Conservation (phyloP, 2,888 invertebrate genomes). For the Ethmia dodecea region DNA sequence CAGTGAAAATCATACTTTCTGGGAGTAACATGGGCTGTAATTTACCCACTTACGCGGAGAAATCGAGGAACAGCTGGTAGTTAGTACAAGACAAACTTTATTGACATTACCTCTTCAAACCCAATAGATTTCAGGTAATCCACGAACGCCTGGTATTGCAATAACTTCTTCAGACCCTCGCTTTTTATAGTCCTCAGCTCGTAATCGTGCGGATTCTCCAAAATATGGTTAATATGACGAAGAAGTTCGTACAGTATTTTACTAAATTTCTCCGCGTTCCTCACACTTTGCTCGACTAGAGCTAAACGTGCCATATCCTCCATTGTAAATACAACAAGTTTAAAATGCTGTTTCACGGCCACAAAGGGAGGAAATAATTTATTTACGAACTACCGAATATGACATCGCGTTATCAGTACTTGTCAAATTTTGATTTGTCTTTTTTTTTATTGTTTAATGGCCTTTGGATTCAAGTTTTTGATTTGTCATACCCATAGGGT, state of each 20-base stretch:
- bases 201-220: constrained; percentile 58
- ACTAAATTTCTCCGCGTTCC: constrained; percentile 42
- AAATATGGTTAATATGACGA: constrained; percentile 43
- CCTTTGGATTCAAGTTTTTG: too few species aligned
- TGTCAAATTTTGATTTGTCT: constrained; percentile 65
- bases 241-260: constrained; percentile 52
- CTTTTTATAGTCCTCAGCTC: constrained; percentile 44
- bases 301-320: constrained; percentile 68
- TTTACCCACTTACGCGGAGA: too few species aligned
- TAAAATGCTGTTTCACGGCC: constrained; percentile 14
- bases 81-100: too few species aligned
- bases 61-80: too few species aligned
- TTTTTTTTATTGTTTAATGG: too few species aligned
- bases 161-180: constrained; percentile 35
- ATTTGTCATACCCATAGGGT: too few species aligned
- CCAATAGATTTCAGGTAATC: constrained; percentile 63
- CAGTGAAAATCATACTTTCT: too few species aligned
- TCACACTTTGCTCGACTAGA: constrained; percentile 53
- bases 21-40: too few species aligned
- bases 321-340: constrained; percentile 37
- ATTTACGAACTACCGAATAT: neutral
- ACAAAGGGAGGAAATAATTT: constrained; percentile 8
- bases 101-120: constrained; percentile 54
- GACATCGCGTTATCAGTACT: constrained; percentile 27
- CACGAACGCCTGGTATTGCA: constrained; percentile 37